Percentiles rank a stretch among this genome's conserved stretches.
These are phyloP conservation scores for Murina feae DNA, from an alignment of 2,113 vertebrate genomes.

Conservation along the genomic window DNA sequence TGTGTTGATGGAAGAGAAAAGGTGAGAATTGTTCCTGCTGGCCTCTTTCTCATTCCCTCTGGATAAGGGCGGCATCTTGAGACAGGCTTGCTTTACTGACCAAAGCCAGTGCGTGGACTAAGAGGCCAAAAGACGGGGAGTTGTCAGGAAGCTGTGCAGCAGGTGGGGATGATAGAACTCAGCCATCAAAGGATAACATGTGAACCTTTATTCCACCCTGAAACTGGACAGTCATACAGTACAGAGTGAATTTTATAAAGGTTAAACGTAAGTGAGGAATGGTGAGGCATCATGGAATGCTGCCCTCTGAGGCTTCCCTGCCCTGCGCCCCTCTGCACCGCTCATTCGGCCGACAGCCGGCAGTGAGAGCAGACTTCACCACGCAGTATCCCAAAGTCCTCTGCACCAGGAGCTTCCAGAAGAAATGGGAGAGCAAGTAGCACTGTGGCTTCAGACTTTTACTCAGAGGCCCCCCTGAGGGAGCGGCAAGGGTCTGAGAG, in stretches of 20 bases:
- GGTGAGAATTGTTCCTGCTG: neutral
- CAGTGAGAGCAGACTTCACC: neutral
- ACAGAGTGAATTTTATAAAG: neutral
- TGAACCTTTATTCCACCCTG: slow-evolving; percentile 4
- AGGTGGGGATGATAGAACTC: neutral
- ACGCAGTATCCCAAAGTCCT: neutral
- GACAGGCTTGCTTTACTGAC: slow-evolving; percentile 34
- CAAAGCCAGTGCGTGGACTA: neutral
- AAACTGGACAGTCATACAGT: neutral
- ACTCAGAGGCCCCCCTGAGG: fast-evolving
- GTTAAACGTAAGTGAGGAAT: slow-evolving; percentile 5
- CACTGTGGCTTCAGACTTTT: neutral
- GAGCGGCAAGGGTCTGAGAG: neutral
- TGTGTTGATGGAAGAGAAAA: slow-evolving; percentile 43
- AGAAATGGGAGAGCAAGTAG: fast-evolving
- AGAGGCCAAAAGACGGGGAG: neutral
- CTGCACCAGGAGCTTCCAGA: neutral
- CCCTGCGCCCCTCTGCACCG: neutral
- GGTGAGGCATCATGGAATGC: neutral
- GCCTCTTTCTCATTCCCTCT: slow-evolving; percentile 29
- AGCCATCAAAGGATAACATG: neutral
- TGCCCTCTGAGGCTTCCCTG: neutral
- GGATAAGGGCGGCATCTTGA: neutral
- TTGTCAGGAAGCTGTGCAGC: neutral
- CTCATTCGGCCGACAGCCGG: fast-evolving